Percentiles rank a stretch among this genome's conserved stretches.
phyloP scores from a whole-genome alignment of 2,888 invertebrate species.

The Drymonia ruficornis region DNA sequence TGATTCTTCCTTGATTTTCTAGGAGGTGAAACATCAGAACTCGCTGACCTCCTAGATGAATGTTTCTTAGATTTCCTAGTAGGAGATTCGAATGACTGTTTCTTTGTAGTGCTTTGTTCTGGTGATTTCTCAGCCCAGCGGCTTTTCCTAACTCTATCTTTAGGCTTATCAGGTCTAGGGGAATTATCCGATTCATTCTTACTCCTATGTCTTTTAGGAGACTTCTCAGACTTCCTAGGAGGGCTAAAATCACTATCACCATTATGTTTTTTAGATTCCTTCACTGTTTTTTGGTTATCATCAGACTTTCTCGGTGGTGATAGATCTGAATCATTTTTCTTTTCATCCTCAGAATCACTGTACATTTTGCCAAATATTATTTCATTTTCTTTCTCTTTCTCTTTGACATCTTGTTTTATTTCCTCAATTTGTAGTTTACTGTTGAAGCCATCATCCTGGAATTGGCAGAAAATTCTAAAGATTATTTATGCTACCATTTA shows the following conservation, averaged over 20 bases:
- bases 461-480: background rate
- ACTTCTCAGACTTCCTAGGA: constrained; percentile 46
- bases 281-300: constrained; percentile 23
- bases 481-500: no score
- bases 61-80: constrained; percentile 28
- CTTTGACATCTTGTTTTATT: constrained; percentile 67
- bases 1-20: constrained; percentile 29
- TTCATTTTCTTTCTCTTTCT: constrained; percentile 73
- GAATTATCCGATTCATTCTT: constrained; percentile 40
- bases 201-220: constrained; percentile 21
- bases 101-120: background rate
- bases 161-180: constrained; percentile 38
- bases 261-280: constrained; percentile 32
- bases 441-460: constrained; percentile 80
- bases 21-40: constrained; percentile 40
- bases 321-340: constrained; percentile 57
- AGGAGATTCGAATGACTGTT: constrained; percentile 8
- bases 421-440: constrained; percentile 75
- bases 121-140: constrained; percentile 50
- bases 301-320: constrained; percentile 32
- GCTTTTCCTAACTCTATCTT: constrained; percentile 46
- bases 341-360: constrained; percentile 77
- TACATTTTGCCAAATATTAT: constrained; percentile 79
- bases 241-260: constrained; percentile 73
- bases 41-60: constrained; percentile 23